Evolutionary conservation across 2,888 invertebrate species (phyloP).

Genomic region (Drosophila melanosoma): DNA sequence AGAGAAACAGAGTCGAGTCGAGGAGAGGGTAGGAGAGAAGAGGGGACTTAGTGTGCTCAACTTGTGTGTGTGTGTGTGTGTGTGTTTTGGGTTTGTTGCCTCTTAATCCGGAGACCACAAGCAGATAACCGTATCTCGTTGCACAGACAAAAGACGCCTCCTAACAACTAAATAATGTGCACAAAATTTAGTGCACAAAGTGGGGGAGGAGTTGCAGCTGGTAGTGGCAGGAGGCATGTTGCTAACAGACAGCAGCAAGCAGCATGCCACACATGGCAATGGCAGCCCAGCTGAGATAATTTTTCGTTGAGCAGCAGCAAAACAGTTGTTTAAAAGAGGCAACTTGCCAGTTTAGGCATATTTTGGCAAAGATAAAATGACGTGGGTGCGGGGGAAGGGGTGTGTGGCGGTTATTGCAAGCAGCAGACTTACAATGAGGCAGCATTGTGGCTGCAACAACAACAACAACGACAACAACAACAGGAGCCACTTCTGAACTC

Average conservation of each 20-base stretch:
- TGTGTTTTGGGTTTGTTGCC: conserved; percentile 45
- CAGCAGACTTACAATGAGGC: conserved; percentile 47
- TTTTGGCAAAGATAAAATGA: conserved; percentile 55
- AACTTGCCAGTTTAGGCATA: conserved; percentile 61
- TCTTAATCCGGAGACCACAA: conserved; percentile 70
- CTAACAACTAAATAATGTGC: conserved; percentile 80
- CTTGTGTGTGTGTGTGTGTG: conserved; percentile 21
- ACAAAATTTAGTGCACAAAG: conserved; percentile 64
- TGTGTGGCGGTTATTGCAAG: conserved; percentile 39
- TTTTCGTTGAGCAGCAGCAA: conserved; percentile 18
- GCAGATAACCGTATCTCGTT: conserved; percentile 69
- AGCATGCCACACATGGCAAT: conserved; percentile 15
- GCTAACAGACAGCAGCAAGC: conserved; percentile 1
- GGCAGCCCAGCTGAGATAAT: conserved; percentile 29
- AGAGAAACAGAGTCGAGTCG: not conserved
- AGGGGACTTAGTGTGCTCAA: conserved; percentile 11
- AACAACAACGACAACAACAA: conserved; percentile 9
- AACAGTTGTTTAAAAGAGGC: conserved; percentile 53
- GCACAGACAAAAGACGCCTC: conserved; percentile 57
- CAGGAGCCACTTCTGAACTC: conserved; percentile 48
- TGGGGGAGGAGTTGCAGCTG: conserved; percentile 5
- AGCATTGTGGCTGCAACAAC: conserved; percentile 41
- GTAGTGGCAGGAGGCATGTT: not conserved
- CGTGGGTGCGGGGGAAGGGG: not conserved
- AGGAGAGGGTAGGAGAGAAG: conserved; percentile 1